phyloP scores from a whole-genome alignment of 2,888 invertebrate species.

The Drosophila aldrichi region DNA sequence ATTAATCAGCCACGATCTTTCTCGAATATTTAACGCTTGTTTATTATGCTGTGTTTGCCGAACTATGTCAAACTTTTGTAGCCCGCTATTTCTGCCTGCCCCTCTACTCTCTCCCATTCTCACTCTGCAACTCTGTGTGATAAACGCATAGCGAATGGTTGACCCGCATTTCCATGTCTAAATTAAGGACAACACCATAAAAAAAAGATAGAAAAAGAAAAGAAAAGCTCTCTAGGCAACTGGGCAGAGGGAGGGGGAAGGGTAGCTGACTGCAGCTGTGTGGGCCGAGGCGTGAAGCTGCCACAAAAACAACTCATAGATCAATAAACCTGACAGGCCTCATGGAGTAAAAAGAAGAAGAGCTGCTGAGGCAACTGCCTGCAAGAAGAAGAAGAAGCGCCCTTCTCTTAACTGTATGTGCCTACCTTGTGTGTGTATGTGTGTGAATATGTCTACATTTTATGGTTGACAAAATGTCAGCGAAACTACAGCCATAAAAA shows the following conservation, averaged over 20 bases:
- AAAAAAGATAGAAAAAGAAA: constrained; percentile 41
- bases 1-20: constrained; percentile 19
- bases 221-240: constrained; percentile 52
- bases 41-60: constrained; percentile 12
- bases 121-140: constrained; percentile 23
- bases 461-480: constrained; percentile 74
- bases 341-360: constrained; percentile 16
- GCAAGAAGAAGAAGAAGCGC: constrained; percentile 58
- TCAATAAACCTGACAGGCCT: constrained; percentile 71
- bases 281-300: constrained; percentile 66
- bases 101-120: not conserved
- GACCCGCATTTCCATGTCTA: constrained; percentile 76
- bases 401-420: constrained; percentile 49
- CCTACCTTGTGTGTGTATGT: constrained; percentile 13
- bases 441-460: constrained; percentile 39
- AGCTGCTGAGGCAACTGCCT: constrained; percentile 14
- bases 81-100: not conserved
- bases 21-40: constrained; percentile 8
- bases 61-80: constrained; percentile 37
- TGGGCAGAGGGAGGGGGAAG: not conserved
- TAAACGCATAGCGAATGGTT: constrained; percentile 35
- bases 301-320: constrained; percentile 60
- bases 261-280: constrained; percentile 33
- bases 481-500: constrained; percentile 35
- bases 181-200: constrained; percentile 77